Conservation (phyloP, 2,888 invertebrate genomes). For the Lycaena phlaeas region DNA sequence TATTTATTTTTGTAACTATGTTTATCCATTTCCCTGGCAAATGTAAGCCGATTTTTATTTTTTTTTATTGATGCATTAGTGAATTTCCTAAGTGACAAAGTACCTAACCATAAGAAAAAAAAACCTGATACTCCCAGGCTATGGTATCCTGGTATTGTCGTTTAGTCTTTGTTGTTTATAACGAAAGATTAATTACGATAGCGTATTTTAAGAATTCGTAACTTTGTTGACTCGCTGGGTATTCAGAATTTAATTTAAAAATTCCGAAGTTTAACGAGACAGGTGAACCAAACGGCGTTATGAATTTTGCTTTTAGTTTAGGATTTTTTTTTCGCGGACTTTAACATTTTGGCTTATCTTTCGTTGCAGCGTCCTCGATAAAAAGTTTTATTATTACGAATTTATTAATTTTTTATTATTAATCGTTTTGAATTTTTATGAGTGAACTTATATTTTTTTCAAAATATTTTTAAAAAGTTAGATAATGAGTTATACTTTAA, state of each 20-base stretch:
- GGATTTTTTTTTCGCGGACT: slow-evolving; percentile 56
- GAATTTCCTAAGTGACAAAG: too few species aligned
- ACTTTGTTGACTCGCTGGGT: slow-evolving; percentile 55
- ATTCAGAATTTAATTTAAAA: slow-evolving; percentile 71
- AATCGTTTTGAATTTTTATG: too few species aligned
- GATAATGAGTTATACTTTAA: too few species aligned
- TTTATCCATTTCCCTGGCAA: too few species aligned
- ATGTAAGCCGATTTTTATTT: too few species aligned
- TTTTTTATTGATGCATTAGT: too few species aligned
- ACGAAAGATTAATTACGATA: slow-evolving; percentile 63
- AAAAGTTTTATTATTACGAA: too few species aligned
- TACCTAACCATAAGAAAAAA: too few species aligned
- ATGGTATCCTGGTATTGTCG: slow-evolving; percentile 13
- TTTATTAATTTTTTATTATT: too few species aligned
- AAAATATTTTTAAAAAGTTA: too few species aligned
- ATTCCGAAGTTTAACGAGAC: slow-evolving; percentile 69
- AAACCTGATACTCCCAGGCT: background rate
- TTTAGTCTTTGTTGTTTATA: slow-evolving; percentile 51
- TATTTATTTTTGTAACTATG: too few species aligned
- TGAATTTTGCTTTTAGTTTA: slow-evolving; percentile 65
- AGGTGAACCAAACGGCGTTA: slow-evolving; percentile 68
- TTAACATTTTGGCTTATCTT: slow-evolving; percentile 50
- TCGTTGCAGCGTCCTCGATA: slow-evolving; percentile 35
- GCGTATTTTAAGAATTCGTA: slow-evolving; percentile 63
- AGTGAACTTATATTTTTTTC: too few species aligned